Conservation (phyloP, 2,888 invertebrate genomes). For the Agrilus cyanescens region DNA sequence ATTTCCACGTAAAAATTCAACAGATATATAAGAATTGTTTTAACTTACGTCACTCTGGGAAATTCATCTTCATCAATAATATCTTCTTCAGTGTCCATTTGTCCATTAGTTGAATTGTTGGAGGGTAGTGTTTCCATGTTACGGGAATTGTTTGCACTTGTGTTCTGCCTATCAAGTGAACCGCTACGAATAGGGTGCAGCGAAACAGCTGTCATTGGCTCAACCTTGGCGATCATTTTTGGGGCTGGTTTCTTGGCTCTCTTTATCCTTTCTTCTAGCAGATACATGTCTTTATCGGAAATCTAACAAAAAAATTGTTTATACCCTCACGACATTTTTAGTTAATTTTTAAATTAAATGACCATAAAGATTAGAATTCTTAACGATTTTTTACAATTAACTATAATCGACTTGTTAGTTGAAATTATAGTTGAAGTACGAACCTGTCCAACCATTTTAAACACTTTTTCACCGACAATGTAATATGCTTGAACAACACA, state of each 20-base stretch:
- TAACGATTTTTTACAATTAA: not conserved
- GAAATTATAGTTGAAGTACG: slow-evolving; percentile 15
- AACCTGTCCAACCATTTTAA: slow-evolving; percentile 84
- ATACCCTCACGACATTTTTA: not conserved
- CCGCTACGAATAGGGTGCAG: too few species aligned
- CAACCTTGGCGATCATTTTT: slow-evolving; percentile 15
- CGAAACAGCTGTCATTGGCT: slow-evolving; percentile 7
- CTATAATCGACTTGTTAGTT: not conserved
- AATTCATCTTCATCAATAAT: slow-evolving; percentile 32
- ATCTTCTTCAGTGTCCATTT: slow-evolving; percentile 25
- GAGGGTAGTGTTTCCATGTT: slow-evolving; percentile 4
- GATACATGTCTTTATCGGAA: slow-evolving; percentile 86
- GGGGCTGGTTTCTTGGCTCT: slow-evolving; percentile 58
- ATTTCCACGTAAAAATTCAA: too few species aligned
- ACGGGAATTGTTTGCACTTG: slow-evolving; percentile 4
- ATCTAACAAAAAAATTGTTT: slow-evolving; percentile 40
- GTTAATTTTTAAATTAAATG: not conserved
- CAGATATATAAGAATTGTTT: not conserved
- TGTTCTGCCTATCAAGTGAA: not conserved
- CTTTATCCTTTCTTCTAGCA: slow-evolving; percentile 93
- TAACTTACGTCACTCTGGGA: slow-evolving; percentile 19
- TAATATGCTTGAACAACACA: slow-evolving; percentile 84
- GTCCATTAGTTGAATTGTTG: slow-evolving; percentile 19
- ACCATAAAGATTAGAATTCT: not conserved
- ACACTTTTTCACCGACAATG: slow-evolving; percentile 81